Evolutionary conservation across 2,113 vertebrate species (phyloP), one percentile per base, ranked within the genome.

Genomic region (Dicaeum eximium): DNA sequence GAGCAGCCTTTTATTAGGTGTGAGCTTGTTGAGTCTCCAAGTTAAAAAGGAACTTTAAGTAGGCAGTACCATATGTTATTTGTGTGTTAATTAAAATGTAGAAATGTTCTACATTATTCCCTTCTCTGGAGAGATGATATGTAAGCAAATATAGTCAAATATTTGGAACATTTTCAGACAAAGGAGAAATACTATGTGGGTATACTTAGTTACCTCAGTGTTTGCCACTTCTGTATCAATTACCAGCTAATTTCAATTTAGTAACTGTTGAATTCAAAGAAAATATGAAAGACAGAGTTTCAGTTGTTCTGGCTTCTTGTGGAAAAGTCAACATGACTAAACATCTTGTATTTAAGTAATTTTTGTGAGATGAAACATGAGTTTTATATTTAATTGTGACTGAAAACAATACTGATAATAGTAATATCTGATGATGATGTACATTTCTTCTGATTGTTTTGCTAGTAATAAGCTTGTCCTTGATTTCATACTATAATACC

Each of bases 1-100:
- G 54, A 92, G 60, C 64, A 91, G 77, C 77, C 72, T 74, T 86
- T 86, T 81, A 62, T 88, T 92, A 90, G 50, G 72, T 94, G 77
- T 92, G 86, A 91, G 13, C 31, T 93, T 89, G 38, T 61, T 71
- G 54, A 80, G 56, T 87, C 92, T 78, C 65, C 51, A 87, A 86
- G 82, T 84, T 80, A 78, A 81, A 90, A 88, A 89, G 38, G 69
- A 71, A 50, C 47, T 91, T 53, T 42, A 89, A 80, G 70, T 93
- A 84, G 87, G 87, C 69, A 66, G 86, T 42, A 60, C 72, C 84
- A 74, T 96, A 94, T 96, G 95, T 74, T 94, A 66, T 27, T 89
- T 89, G 51, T 51, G 30, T 86, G 79, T 70, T 94, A 92, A 95
- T 95, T 95, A 74, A 87, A 91, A 44, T 42, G 35, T 54, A 92